Conservation (phyloP, 2,113 vertebrate genomes). For the Cyphomyrus discorhynchus region DNA sequence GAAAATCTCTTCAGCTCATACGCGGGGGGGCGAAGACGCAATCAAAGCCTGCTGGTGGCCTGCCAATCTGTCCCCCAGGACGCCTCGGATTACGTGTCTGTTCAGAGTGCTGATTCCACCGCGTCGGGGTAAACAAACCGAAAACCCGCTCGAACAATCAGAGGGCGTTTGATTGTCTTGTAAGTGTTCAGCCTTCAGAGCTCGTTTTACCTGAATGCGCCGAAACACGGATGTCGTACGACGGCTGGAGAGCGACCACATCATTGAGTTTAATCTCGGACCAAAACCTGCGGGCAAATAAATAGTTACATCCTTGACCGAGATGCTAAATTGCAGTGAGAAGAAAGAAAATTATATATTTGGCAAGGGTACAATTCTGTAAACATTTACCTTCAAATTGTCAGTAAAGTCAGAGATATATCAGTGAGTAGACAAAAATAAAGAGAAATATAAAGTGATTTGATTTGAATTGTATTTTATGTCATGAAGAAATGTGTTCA, state of each 20-base stretch:
- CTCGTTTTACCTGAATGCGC: not conserved
- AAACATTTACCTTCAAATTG: not conserved
- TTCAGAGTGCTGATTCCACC: not conserved
- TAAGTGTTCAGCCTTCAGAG: not conserved
- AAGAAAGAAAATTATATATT: not conserved
- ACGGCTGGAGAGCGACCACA: not conserved
- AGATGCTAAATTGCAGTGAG: not conserved
- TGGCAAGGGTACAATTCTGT: not conserved
- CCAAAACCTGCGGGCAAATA: not conserved
- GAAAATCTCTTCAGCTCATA: not conserved
- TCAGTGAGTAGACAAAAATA: not conserved
- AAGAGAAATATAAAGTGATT: not conserved
- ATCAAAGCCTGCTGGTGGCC: not conserved
- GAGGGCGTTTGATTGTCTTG: not conserved
- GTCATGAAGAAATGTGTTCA: not conserved
- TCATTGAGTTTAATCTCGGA: not conserved
- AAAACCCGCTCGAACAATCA: not conserved
- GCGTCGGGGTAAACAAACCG: not conserved
- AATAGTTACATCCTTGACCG: not conserved
- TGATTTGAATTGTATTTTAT: not conserved
- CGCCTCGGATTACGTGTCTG: not conserved
- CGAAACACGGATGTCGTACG: not conserved
- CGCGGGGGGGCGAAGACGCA: not conserved
- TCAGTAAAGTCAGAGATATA: not conserved
- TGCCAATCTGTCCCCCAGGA: not conserved